Conservation (phyloP, 2,888 invertebrate species). For the Drosophila mulleri region DNA sequence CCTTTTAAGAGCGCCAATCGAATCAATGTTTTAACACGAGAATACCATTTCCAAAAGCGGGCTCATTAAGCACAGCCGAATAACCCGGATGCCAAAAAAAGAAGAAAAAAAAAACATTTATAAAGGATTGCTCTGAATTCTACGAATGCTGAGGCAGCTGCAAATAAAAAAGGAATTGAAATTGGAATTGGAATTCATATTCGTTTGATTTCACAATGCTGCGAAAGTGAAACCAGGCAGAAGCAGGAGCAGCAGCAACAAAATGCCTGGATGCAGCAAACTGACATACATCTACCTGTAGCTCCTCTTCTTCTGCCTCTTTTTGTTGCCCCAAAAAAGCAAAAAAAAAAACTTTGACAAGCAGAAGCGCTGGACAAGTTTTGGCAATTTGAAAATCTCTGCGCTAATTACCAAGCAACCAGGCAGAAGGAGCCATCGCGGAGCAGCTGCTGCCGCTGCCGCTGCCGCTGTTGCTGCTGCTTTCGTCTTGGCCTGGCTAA, state of each 20-base stretch:
- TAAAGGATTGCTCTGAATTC: conserved; percentile 61
- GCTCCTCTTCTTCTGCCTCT: conserved; percentile 1
- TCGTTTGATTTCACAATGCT: conserved; percentile 78
- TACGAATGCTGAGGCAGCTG: conserved; percentile 73
- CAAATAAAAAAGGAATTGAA: conserved; percentile 58
- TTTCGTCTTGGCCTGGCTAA: conserved; percentile 62
- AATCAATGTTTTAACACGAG: conserved; percentile 81
- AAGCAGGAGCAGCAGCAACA: conserved; percentile 21
- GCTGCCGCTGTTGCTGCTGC: conserved; percentile 35
- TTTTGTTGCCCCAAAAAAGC: background rate
- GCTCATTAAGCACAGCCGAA: conserved; percentile 74
- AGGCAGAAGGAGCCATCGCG: background rate
- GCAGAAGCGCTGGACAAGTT: conserved; percentile 69
- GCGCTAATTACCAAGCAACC: conserved; percentile 74
- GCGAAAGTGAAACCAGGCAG: conserved; percentile 71
- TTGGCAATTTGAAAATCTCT: conserved; percentile 83
- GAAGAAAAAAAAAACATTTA: conserved; percentile 22
- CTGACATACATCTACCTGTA: conserved; percentile 52
- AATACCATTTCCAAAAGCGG: conserved; percentile 75
- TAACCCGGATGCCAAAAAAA: conserved; percentile 38
- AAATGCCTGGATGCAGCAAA: conserved; percentile 39
- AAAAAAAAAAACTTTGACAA: conserved; percentile 49
- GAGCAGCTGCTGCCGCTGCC: conserved; percentile 33
- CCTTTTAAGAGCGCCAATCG: conserved; percentile 81
- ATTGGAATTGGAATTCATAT: conserved; percentile 67